Evolutionary conservation across 2,888 invertebrate genomes (phyloP), one percentile per base, ranked within the genome.

Genomic region (Amaurobius ferox): DNA sequence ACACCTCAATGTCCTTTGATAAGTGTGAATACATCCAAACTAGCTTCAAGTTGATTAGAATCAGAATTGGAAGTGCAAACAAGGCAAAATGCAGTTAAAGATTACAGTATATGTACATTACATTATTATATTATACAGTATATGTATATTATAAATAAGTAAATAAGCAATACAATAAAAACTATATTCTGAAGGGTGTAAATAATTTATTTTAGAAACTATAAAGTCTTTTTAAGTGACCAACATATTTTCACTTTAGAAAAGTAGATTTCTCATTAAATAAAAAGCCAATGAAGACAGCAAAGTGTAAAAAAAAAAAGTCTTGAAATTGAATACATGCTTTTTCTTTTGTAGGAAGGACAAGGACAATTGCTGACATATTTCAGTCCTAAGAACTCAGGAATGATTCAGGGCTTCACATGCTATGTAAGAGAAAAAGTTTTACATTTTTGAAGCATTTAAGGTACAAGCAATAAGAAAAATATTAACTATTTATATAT

Each of bases 131-230:
- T n/a, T n/a, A n/a, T n/a, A n/a, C n/a, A n/a, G n/a, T n/a, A n/a
- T n/a, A n/a, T n/a, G n/a, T n/a, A n/a, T n/a, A n/a, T n/a, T n/a
- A n/a, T n/a, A n/a, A n/a, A n/a, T n/a, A n/a, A n/a, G n/a, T n/a
- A n/a, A n/a, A n/a, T n/a, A n/a, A n/a, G n/a, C n/a, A n/a, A n/a
- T n/a, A n/a, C n/a, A n/a, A n/a, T n/a, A n/a, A n/a, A n/a, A n/a
- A n/a, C 13, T 23, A 55, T 6, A 23, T 55, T 5, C 23, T 55
- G 19, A 55, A 55, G 55, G 55, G 23, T 55, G 23, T 55, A 55
- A 55, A 55, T 55, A 55, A 55, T 55, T 55, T 55, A 55, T 55
- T 55, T 55, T 23, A 55, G 23, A 55, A 55, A 55, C 55, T 55
- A 55, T 55, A 55, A 55, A 55, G 44, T 3, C 44, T 44, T 44